Conservation (phyloP, 2,888 invertebrate species). For the Athetis lepigone region DNA sequence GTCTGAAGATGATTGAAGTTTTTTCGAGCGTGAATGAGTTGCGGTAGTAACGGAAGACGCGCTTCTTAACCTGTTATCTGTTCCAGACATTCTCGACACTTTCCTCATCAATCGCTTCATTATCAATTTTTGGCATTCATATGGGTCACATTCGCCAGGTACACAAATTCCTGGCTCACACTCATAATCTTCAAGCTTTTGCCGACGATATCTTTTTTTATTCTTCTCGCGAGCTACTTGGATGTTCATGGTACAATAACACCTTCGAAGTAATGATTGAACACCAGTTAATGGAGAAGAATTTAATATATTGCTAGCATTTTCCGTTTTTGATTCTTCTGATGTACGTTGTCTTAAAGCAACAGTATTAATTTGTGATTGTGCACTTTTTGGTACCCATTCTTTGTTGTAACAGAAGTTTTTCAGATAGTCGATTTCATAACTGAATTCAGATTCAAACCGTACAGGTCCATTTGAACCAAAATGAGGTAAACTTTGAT, state of each 20-base stretch:
- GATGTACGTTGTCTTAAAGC: slow-evolving; percentile 2
- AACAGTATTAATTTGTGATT: slow-evolving; percentile 17
- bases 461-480: slow-evolving; percentile 24
- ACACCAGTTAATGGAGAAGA: slow-evolving; percentile 47
- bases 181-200: slow-evolving; percentile 63
- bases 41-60: slow-evolving; percentile 19
- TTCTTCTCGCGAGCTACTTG: slow-evolving; percentile 56
- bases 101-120: slow-evolving; percentile 63
- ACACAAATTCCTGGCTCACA: slow-evolving; percentile 68
- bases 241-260: slow-evolving; percentile 70
- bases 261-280: slow-evolving; percentile 51
- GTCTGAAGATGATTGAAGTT: slow-evolving; percentile 16
- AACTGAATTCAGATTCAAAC: slow-evolving; percentile 45
- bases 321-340: slow-evolving; percentile 11
- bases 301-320: slow-evolving; percentile 1
- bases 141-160: slow-evolving; percentile 67
- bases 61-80: slow-evolving; percentile 48
- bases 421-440: slow-evolving; percentile 22
- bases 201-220: slow-evolving; percentile 9
- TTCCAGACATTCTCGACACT: slow-evolving; percentile 60
- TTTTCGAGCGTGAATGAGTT: slow-evolving; percentile 11
- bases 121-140: slow-evolving; percentile 67
- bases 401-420: slow-evolving; percentile 1
- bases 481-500: slow-evolving; percentile 14
- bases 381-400: slow-evolving; percentile 5